A percentile compares a stretch with the other conserved stretches of the same genome.
phyloP scores from a whole-genome alignment of 2,888 invertebrate genomes.

The Cheilosia vernalis region DNA sequence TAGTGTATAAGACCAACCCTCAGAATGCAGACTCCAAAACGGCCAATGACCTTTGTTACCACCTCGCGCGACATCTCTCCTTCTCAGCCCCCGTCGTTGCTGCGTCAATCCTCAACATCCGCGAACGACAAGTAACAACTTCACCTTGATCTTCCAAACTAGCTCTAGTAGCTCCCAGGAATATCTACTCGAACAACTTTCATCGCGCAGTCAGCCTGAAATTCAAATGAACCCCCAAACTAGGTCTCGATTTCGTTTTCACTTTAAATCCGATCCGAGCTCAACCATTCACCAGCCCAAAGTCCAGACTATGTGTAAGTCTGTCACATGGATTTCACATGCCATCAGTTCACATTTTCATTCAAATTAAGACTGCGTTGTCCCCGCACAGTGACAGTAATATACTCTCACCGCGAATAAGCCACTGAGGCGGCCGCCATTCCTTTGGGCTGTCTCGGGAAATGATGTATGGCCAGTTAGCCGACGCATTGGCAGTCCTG shows the following conservation, averaged over 20 bases:
- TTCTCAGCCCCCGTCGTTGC: background rate
- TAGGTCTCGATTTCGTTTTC: slow-evolving; percentile 60
- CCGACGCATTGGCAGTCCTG: slow-evolving; percentile 45
- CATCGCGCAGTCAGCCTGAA: slow-evolving; percentile 37
- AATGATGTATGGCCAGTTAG: slow-evolving; percentile 61
- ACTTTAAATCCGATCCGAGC: slow-evolving; percentile 30
- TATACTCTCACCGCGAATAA: slow-evolving; percentile 60
- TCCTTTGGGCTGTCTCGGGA: slow-evolving; percentile 67
- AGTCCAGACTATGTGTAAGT: slow-evolving; percentile 2
- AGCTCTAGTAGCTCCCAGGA: slow-evolving; percentile 9
- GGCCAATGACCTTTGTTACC: background rate
- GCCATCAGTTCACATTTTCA: slow-evolving; percentile 45
- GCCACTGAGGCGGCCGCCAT: slow-evolving; percentile 35
- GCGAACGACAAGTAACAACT: background rate
- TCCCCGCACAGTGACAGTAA: slow-evolving; percentile 28
- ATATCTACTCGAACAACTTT: slow-evolving; percentile 47
- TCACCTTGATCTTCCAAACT: slow-evolving; percentile 18
- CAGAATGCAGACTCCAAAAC: background rate
- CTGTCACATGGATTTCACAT: slow-evolving; percentile 45
- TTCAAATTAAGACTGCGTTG: slow-evolving; percentile 48
- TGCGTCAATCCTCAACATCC: background rate
- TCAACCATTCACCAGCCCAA: slow-evolving; percentile 13
- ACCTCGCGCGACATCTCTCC: background rate
- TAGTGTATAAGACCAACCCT: too few species aligned
- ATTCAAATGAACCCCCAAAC: slow-evolving; percentile 41